Conservation (phyloP, 2,888 invertebrate genomes). For the Pseudoips prasinana region DNA sequence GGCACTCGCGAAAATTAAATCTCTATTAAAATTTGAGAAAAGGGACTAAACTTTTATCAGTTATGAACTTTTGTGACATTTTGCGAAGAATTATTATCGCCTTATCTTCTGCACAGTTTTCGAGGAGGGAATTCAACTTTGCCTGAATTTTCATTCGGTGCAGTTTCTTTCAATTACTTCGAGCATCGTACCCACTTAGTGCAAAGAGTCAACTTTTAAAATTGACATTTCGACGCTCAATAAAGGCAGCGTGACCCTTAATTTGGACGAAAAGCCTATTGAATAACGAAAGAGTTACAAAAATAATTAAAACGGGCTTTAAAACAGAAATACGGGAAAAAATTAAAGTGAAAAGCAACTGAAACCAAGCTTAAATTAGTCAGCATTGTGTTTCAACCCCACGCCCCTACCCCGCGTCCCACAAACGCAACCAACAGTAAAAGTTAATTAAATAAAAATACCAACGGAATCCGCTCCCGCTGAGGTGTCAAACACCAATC, state of each 20-base stretch:
- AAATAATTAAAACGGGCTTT: slow-evolving; percentile 47
- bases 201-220: slow-evolving; percentile 28
- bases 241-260: slow-evolving; percentile 4
- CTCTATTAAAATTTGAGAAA: slow-evolving; percentile 78
- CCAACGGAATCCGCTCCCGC: slow-evolving; percentile 59
- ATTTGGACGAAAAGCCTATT: slow-evolving; percentile 19
- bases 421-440: slow-evolving; percentile 53
- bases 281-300: slow-evolving; percentile 35
- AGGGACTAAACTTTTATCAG: slow-evolving; percentile 78
- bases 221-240: slow-evolving; percentile 26
- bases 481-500: slow-evolving; percentile 75
- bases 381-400: slow-evolving; percentile 59
- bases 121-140: slow-evolving; percentile 58
- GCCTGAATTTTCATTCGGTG: slow-evolving; percentile 58
- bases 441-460: slow-evolving; percentile 76
- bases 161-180: slow-evolving; percentile 64
- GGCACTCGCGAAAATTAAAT: slow-evolving; percentile 72
- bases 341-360: slow-evolving; percentile 52
- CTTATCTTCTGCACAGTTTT: slow-evolving; percentile 66
- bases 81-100: slow-evolving; percentile 77
- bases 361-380: slow-evolving; percentile 67
- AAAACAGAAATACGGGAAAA: slow-evolving; percentile 46
- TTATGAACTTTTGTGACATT: slow-evolving; percentile 79
- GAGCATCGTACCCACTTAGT: slow-evolving; percentile 27
- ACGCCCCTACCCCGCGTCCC: slow-evolving; percentile 38